A percentile compares a stretch with the other conserved stretches of the same genome.
These are phyloP conservation scores for Melieria crassipennis DNA, from an alignment of 2,888 invertebrate genomes.

Conservation along the genomic window DNA sequence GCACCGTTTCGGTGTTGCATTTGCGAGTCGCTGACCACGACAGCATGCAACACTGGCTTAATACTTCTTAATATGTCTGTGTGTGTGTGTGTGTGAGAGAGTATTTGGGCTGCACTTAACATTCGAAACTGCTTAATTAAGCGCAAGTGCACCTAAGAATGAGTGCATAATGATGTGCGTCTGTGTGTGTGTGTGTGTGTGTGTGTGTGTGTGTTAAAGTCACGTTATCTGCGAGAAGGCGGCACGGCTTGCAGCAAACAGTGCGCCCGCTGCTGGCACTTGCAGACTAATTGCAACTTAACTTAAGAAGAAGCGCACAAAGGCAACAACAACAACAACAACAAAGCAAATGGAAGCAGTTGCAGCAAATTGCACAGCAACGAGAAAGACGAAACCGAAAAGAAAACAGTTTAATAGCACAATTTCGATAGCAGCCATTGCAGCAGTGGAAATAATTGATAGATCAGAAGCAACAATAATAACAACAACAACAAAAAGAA, in stretches of 20 bases:
- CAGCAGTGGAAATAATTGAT: too few relatives aligned
- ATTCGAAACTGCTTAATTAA: not conserved
- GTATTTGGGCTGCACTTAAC: not conserved
- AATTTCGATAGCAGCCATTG: not conserved
- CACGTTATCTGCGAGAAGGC: too few relatives aligned
- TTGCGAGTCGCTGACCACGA: constrained; percentile 21
- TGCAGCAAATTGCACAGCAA: too few relatives aligned
- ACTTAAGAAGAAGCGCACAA: not conserved
- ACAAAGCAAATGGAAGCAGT: not conserved
- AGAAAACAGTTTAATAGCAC: constrained; percentile 2
- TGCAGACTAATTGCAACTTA: constrained; percentile 16
- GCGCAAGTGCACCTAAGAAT: not conserved
- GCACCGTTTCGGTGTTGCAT: not conserved
- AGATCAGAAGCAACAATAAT: too few relatives aligned
- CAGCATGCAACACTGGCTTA: constrained; percentile 3
- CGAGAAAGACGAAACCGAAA: not conserved
- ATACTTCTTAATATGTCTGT: not conserved
- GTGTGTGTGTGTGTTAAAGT: not conserved
- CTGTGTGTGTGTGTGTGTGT: too few relatives aligned
- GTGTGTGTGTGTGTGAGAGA: not conserved
- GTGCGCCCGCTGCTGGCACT: constrained; percentile 4
- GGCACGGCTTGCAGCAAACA: not conserved
- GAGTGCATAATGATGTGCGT: not conserved
- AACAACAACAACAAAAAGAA: not conserved
- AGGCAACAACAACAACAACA: not conserved